Percentiles rank a stretch among this genome's conserved stretches.
phyloP scores from a whole-genome alignment of 2,888 invertebrate genomes.

The Metalampra italica region DNA sequence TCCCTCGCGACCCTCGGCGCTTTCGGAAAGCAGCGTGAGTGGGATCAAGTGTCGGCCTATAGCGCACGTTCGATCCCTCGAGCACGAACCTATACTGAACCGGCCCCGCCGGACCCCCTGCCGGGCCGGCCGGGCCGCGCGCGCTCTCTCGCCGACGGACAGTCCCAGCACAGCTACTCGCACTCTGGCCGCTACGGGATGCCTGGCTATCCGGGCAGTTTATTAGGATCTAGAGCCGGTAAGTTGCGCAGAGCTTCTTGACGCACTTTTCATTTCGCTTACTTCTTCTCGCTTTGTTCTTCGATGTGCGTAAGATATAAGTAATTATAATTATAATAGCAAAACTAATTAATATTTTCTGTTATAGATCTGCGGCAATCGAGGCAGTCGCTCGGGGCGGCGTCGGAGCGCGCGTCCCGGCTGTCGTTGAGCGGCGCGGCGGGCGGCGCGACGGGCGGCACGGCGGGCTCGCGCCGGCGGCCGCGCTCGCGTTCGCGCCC shows the following conservation, averaged over 20 bases:
- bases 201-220: conserved; percentile 86
- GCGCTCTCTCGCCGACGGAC: conserved; percentile 91
- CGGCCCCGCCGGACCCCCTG: conserved; percentile 83
- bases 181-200: conserved; percentile 88
- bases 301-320: background rate
- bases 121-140: conserved; percentile 87
- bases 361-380: conserved; percentile 88
- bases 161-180: conserved; percentile 93
- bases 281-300: conserved; percentile 10
- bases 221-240: conserved; percentile 72
- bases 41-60: conserved; percentile 88
- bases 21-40: conserved; percentile 90
- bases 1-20: conserved; percentile 91
- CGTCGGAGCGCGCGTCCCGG: conserved; percentile 89
- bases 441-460: conserved; percentile 80
- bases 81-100: conserved; percentile 88
- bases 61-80: conserved; percentile 94
- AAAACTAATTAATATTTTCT: conserved; percentile 21
- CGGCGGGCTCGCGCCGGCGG: conserved; percentile 82
- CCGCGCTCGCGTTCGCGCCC: conserved; percentile 90
- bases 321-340: background rate
- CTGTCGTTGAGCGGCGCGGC: conserved; percentile 83
- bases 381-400: conserved; percentile 89
- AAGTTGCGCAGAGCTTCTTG: conserved; percentile 33
- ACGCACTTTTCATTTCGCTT: conserved; percentile 15